Base-by-base conservation (phyloP, 2,888 invertebrate species). In the Liposcelis brunnea region DNA sequence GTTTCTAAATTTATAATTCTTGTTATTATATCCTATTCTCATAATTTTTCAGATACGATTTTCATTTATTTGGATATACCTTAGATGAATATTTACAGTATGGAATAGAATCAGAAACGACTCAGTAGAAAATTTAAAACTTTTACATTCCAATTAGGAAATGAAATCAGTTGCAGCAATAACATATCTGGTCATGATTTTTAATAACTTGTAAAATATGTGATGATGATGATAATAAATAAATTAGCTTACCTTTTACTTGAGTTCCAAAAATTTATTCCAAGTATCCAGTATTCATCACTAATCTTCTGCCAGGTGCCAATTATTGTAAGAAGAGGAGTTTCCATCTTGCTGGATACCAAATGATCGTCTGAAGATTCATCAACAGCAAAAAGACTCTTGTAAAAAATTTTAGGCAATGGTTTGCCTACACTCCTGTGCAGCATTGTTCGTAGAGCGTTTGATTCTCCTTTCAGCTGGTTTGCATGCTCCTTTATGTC, bases 31-130 rank as follows among this genome's bases (percentile, higher is more conserved):
- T 26, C 26, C 5, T 35, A 32, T 32, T 32, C n/a, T 15, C 52
- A 54, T 52, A 49, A 52, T 53, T 51, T 72, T 70, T 26, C 69
- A 85, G 85, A 61, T 75, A 81, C 58, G 91, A 91, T 63, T 89
- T 89, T 62, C 75, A 79, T 59, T 68, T 91, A 49, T 91, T 91
- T 67, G 83, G 80, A 58, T 91, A 90, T 61, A 77, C 80, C 48
- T 69, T 81, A 56, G 71, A 75, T 53, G 74, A 72, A 52, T 83
- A 78, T 60, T 65, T 80, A 55, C 73, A 77, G 8, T n/a, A n/a
- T 42, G 11, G 44, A 43, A 32, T 49, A 2, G 44, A 43, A 8
- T 10, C 37, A 10, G 8, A n/a, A 42, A 42, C 21, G n/a, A 18
- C 31, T 42, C 19, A 15, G 14, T n/a, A 19, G 12, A 10, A 14